Conservation (phyloP, 2,113 vertebrate species). For the Motacilla tschutschensis region DNA sequence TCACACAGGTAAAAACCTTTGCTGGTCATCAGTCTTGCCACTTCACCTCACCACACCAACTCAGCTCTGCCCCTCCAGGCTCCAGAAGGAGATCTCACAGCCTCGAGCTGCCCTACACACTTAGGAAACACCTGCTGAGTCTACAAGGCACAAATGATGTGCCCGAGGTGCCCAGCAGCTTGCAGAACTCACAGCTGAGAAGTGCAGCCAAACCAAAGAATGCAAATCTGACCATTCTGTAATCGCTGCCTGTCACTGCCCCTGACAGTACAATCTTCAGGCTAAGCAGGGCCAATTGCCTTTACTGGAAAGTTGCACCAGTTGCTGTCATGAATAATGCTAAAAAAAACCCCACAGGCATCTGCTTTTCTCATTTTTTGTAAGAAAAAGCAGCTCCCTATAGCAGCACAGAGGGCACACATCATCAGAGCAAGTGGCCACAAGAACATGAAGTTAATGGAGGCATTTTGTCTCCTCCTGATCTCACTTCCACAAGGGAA, state of each 20-base stretch:
- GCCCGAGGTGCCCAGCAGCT: not conserved
- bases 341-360: not conserved
- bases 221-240: not conserved
- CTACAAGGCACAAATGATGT: not conserved
- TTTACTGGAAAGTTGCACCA: not conserved
- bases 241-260: not conserved
- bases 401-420: not conserved
- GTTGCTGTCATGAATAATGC: not conserved
- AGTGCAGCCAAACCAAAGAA: not conserved
- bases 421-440: not conserved
- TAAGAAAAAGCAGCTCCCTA: not conserved
- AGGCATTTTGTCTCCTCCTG: not conserved
- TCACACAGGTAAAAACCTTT: not conserved
- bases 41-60: fast-evolving
- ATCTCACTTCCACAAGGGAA: not conserved
- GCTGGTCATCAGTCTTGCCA: not conserved
- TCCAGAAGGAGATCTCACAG: not conserved
- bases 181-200: fast-evolving
- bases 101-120: not conserved
- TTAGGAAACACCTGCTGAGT: fast-evolving
- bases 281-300: not conserved
- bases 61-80: not conserved
- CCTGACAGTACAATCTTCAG: not conserved
- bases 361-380: not conserved
- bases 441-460: not conserved